phyloP scores from a whole-genome alignment of 2,113 vertebrate species.

The Anguilla rostrata region DNA sequence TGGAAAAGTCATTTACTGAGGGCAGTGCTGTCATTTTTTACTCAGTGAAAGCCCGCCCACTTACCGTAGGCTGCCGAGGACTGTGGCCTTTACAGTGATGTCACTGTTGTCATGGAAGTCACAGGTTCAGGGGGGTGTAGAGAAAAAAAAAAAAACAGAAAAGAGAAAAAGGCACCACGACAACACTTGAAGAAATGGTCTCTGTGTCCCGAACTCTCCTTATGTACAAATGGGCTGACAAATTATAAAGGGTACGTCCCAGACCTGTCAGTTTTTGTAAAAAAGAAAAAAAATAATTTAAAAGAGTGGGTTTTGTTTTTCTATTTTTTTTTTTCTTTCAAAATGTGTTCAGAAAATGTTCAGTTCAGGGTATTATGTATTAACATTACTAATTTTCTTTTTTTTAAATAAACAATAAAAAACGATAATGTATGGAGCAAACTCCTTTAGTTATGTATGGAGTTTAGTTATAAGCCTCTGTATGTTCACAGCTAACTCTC shows the following conservation, averaged over 20 bases:
- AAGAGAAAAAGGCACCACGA: constrained; percentile 15
- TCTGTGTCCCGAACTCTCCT: not conserved
- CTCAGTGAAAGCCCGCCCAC: not conserved
- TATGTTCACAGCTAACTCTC: too few relatives aligned
- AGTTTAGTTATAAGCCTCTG: not conserved
- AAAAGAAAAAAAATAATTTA: too few relatives aligned
- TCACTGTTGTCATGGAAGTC: constrained; percentile 33
- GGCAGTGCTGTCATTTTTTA: not conserved
- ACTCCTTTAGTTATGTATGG: not conserved
- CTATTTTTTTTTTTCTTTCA: too few relatives aligned
- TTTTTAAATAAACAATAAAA: too few relatives aligned
- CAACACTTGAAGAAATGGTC: constrained; percentile 10
- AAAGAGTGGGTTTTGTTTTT: too few relatives aligned
- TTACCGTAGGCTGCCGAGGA: constrained; percentile 6
- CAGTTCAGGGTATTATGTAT: not conserved
- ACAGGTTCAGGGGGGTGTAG: not conserved
- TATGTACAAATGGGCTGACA: not conserved
- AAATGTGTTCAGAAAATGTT: not conserved
- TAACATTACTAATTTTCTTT: not conserved
- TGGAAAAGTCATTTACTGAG: not conserved
- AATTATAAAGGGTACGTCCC: too few relatives aligned
- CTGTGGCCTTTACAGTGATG: constrained; percentile 33
- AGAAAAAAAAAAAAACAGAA: not conserved
- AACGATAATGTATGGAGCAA: too few relatives aligned
- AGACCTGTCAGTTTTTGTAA: too few relatives aligned